A percentile compares a stretch with the other conserved stretches of the same genome.
Conservation (phyloP, 2,113 vertebrate genomes). For the Triplophysa siluroides region DNA sequence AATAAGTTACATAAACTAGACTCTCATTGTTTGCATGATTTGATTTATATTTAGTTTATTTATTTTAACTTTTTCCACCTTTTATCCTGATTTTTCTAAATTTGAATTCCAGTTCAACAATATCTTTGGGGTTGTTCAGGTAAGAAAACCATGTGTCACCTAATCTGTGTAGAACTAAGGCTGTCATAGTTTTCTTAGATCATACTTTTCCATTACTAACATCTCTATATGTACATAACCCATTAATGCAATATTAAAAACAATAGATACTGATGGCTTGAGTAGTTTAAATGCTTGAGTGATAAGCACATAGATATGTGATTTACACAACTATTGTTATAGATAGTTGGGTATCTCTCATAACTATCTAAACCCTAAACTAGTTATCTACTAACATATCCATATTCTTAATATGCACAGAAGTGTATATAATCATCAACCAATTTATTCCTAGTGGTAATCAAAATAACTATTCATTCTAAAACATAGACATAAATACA, state of each 20-base stretch:
- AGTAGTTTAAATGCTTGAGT: conserved; percentile 26
- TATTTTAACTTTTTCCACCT: conserved; percentile 25
- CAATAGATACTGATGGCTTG: conserved; percentile 28
- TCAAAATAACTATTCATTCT: not conserved
- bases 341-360: too few species aligned
- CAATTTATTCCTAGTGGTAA: not conserved
- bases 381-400: too few species aligned
- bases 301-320: not conserved
- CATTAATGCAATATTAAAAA: conserved; percentile 3
- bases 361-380: too few species aligned
- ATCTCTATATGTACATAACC: conserved; percentile 9
- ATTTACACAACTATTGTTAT: not conserved
- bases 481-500: not conserved
- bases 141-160: conserved; percentile 73
- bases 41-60: conserved; percentile 29
- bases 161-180: conserved; percentile 37
- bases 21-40: not conserved
- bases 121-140: conserved; percentile 96
- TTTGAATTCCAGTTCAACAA: conserved; percentile 90
- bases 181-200: conserved; percentile 4
- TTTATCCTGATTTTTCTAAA: conserved; percentile 64
- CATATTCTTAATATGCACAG: not conserved
- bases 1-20: not conserved
- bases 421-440: not conserved
- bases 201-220: conserved; percentile 10